Base-by-base conservation (phyloP, 2,797 vertebrate genomes). In the Delichon dasypus region DNA sequence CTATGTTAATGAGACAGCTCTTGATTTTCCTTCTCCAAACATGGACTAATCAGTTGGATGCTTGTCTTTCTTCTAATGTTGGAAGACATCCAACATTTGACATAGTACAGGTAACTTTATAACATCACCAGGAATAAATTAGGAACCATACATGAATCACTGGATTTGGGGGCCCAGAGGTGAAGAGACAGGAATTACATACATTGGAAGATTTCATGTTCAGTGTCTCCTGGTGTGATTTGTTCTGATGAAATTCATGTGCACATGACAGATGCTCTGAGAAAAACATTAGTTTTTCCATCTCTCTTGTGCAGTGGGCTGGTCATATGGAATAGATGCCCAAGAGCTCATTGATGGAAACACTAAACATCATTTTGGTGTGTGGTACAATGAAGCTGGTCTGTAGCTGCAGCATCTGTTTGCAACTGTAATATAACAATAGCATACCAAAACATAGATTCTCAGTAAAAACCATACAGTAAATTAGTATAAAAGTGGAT, bases 1-100 rank as follows among this genome's bases (percentile, higher is more conserved):
- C 32, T 76, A 6, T 54, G 26, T 34, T 80, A 73, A 58, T 27
- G 86, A 96, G 91, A 72, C 78, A 89, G 76, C 66, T 95, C 30
- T 88, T 84, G 71, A 85, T 77, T 88, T 84, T 60, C 70, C 82
- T 82, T 78, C 65, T 51, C 65, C 84, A 92, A 88, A 85, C 30
- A 81, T 13, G 30, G 79, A 84, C 13, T 51, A 92, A 84, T 8
- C 25, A 47, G 32, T 50, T 84, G 66, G 68, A 72, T 79, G 75
- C 25, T 85, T 87, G 36, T 73, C 68, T 92, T 88, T 62, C 45
- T 62, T 89, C 67, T 64, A 16, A 34, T 78, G 34, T 38, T 84
- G 75, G 72, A 94, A 94, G 80, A 80, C 29, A 72, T 38, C 74
- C 67, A 82, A 53, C 38, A 38, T 91, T 71, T 66, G 64, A 82